Base-by-base conservation (phyloP, 2,888 invertebrate species). In the Drosophila neotestacea region DNA sequence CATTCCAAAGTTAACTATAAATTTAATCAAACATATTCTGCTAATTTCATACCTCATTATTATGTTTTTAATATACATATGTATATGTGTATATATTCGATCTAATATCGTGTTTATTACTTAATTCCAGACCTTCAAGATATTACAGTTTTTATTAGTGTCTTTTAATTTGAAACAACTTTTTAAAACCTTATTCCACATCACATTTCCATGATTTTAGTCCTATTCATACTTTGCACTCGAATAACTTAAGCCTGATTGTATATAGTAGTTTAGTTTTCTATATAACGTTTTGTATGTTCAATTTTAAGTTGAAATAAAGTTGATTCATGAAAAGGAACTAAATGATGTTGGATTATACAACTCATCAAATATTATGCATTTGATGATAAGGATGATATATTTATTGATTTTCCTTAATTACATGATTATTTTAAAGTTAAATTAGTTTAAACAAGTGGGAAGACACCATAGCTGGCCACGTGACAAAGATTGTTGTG, bases 231-330 rank as follows among this genome's bases (percentile, higher is more conserved):
- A 61, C 38, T 55, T 27, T 54, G 11, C 28, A 61, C 47, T 56
- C 58, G 42, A 77, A 77, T 52, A 28, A 28, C 48, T 48, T 63
- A 44, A 72, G 59, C 34, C 36, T 42, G 68, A 68, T 47, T 75
- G 73, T 75, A 73, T 34, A 77, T 75, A 77, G 16, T 54, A 73
- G 55, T 44, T 72, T 52, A 38, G 55, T 62, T 67, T 60, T 65
- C 38, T 47, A 41, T 38, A 46, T 36, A 27, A 60, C 4, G 48
- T 54, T 70, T 54, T 54, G 38, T 27, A 32, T 56, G 41, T 60
- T 60, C 28, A 59, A 32, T 36, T 9, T 2, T 42, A 55, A 51
- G 41, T 39, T 51, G 46, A 62, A 62, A 38, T 55, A 55, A 56
- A 11, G 16, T 60, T 51, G 10, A 36, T 36, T 42, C 9, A 38